Base-by-base conservation (phyloP, 2,113 vertebrate species). In the Kobus ellipsiprymnus region DNA sequence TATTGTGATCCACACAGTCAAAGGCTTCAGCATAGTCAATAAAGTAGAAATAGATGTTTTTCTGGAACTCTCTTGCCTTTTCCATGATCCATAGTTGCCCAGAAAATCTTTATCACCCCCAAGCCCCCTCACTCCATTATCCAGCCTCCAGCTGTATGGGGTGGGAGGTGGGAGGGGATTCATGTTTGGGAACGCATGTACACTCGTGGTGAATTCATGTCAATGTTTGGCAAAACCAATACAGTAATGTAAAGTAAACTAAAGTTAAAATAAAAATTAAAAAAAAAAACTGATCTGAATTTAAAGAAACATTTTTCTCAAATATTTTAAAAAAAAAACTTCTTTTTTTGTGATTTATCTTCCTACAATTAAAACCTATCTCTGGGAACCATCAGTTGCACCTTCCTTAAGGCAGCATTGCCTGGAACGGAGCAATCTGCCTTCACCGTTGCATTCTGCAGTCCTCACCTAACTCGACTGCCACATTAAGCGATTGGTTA, bases 401-500 rank as follows among this genome's bases (percentile, higher is more conserved):
- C 44, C 60, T 90, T 54, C 44, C 33, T 86, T 84, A 87, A 29
- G 25, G 27, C 78, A 64, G 60, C 8, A 17, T 4, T 67, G 15
- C 81, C 30, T 10, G 3, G 33, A 71, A 62, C 16, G 13, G 25
- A 90, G 57, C 23, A 19, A 50, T 87, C 33, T 67, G 36, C 48
- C 19, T 57, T 19, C 15, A 81, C 19, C 71, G 17, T 40, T 86
- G 40, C 8, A 7, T 40, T 93, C 78, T 77, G 27, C 23, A 81
- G 86, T 33, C 33, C 40, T 96, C 36, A 14, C 60, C 13, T 30
- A 46, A 90, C 62, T 67, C 36, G 48, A 77, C 60, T 50, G 86
- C 57, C 90, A 92, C 1, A 4, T 91, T 90, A 95, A 97, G 27
- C 44, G 67, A 90, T 40, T 97, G 67, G 82, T 62, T 94, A 93